A percentile compares a stretch with the other conserved stretches of the same genome.
phyloP scores from a whole-genome alignment of 2,888 invertebrate genomes.

The Dastarcus helophoroides region DNA sequence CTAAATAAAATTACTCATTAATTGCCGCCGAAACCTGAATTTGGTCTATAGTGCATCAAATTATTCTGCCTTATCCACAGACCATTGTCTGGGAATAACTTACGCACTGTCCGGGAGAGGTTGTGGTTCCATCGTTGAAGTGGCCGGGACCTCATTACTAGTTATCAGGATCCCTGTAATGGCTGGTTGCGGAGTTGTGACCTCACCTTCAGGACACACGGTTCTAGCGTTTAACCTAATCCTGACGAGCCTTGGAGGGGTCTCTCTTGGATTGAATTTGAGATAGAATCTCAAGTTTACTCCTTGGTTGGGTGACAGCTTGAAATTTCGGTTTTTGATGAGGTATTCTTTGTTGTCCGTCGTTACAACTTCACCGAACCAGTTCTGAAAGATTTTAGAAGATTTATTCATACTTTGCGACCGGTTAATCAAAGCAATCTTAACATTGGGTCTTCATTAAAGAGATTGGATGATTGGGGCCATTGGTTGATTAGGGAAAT shows the following conservation, averaged over 20 bases:
- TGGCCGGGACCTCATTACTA: conserved; percentile 16
- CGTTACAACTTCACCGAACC: conserved; percentile 47
- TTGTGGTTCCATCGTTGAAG: conserved; percentile 5
- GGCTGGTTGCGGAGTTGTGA: conserved; percentile 25
- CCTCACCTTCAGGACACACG: conserved; percentile 38
- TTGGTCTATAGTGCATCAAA: no score
- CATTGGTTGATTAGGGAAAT: no score
- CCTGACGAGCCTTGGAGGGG: conserved; percentile 32
- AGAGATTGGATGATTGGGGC: no score
- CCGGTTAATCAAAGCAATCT: no score
- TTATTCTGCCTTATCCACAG: no score
- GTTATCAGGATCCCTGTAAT: conserved; percentile 21
- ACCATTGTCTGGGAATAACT: no score
- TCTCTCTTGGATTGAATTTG: conserved; percentile 42
- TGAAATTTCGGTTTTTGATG: conserved; percentile 46
- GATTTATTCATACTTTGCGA: no score
- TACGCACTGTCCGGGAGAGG: neutral
- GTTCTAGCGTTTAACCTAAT: conserved; percentile 45
- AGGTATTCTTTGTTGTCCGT: conserved; percentile 48
- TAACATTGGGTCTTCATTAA: no score
- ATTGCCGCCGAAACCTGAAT: no score
- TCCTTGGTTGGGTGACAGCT: conserved; percentile 43
- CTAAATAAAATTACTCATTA: no score
- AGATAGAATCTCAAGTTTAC: conserved; percentile 47
- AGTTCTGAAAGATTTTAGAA: conserved; percentile 33